phyloP scores from a whole-genome alignment of 1,140 invertebrate genomes.

The Neocloeon triangulifer region DNA sequence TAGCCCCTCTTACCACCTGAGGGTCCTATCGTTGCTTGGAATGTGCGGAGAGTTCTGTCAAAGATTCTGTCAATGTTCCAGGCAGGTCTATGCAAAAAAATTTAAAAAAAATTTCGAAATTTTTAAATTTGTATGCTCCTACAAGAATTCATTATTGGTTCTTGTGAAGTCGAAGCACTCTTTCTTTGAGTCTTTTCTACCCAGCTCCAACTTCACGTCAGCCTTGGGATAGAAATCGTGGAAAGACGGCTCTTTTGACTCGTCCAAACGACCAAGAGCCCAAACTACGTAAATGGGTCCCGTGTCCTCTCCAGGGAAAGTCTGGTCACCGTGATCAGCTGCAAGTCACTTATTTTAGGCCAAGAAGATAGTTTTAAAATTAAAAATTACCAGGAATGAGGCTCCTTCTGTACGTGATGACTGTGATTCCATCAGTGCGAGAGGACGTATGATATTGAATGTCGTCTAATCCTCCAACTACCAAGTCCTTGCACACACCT shows the following conservation, averaged over 20 bases:
- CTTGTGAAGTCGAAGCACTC: constrained; percentile 47
- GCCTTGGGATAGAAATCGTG: constrained; percentile 58
- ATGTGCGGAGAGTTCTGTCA: constrained; percentile 50
- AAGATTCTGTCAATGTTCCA: constrained; percentile 60
- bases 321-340: constrained; percentile 60
- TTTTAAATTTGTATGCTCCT: constrained; percentile 4
- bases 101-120: no score
- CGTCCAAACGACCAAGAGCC: constrained; percentile 61
- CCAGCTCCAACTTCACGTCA: constrained; percentile 40
- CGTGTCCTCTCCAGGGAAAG: constrained; percentile 41
- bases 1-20: constrained; percentile 53
- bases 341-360: constrained; percentile 13
- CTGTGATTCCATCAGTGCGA: constrained; percentile 48
- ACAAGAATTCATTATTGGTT: constrained; percentile 15
- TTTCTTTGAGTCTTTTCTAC: constrained; percentile 31
- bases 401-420: constrained; percentile 50
- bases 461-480: constrained; percentile 50
- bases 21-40: constrained; percentile 56
- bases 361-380: not conserved
- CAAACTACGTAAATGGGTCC: constrained; percentile 48
- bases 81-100: constrained; percentile 24
- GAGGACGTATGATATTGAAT: constrained; percentile 48
- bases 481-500: constrained; percentile 62
- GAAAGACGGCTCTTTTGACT: constrained; percentile 56
- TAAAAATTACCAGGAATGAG: constrained; percentile 41